phyloP scores from a whole-genome alignment of 1,140 invertebrate species.

The Orius insidiosus region DNA sequence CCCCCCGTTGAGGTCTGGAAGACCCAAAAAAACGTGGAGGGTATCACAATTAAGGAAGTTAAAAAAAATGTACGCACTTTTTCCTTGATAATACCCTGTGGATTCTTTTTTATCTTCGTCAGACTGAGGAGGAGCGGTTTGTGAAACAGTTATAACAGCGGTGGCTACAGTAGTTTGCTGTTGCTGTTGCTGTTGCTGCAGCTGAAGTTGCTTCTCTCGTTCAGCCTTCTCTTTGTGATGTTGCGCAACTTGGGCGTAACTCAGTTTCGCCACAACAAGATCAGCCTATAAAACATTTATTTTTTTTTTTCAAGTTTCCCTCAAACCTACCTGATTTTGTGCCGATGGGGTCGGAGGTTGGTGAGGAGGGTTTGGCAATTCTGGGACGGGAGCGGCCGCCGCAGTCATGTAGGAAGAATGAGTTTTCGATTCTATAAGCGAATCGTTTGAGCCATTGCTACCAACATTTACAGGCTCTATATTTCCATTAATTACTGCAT shows the following conservation, averaged over 20 bases:
- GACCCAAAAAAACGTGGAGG: no score
- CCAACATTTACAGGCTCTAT: background rate
- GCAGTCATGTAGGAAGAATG: conserved; percentile 14
- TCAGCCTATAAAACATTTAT: conserved; percentile 8
- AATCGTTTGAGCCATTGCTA: no score
- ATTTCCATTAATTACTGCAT: conserved; percentile 16
- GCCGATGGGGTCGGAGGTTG: conserved; percentile 13
- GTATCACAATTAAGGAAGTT: no score
- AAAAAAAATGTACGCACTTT: no score
- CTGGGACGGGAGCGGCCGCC: conserved; percentile 6
- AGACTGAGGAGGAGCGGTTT: background rate
- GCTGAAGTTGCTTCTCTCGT: conserved; percentile 17
- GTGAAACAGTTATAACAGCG: conserved; percentile 3
- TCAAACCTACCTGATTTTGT: conserved; percentile 15
- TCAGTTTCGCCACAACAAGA: conserved; percentile 35
- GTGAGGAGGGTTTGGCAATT: conserved; percentile 1
- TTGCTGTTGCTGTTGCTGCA: conserved; percentile 8
- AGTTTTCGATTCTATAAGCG: conserved; percentile 2
- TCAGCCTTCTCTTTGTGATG: conserved; percentile 34
- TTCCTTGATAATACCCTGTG: conserved; percentile 7
- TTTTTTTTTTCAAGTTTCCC: background rate
- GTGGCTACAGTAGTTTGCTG: background rate
- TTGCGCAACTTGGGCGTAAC: conserved; percentile 70
- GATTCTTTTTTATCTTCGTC: conserved; percentile 13
- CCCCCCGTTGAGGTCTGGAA: no score